Evolutionary conservation across 2,113 vertebrate species (phyloP), one percentile per base, ranked within the genome.

Genomic region (Leptobrachium leishanense): DNA sequence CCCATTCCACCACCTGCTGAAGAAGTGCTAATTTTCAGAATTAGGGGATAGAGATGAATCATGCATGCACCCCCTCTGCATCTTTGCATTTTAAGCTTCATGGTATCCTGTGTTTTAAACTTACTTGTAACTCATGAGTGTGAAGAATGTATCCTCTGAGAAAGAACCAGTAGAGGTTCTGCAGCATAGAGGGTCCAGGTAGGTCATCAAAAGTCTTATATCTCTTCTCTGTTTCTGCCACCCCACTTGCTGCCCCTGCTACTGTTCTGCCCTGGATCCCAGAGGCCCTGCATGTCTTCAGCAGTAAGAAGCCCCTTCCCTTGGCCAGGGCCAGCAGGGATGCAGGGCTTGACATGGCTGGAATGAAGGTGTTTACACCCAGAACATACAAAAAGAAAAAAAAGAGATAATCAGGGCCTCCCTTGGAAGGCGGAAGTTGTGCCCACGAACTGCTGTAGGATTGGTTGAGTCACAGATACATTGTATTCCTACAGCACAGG

Each of bases 61-160:
- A 31, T 31, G 20, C 20, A 31, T 50, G 46, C 46, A 50, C 46
- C 46, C 46, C 46, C 46, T 5, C 46, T 50, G 4, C 46, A 31
- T 31, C 20, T 31, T 31, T 31, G 20, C 0, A 31, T 31, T 31
- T 31, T 31, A 31, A 31, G 20, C 20, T 31, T 31, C 20, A 31
- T 31, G 20, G 20, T 31, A 31, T 31, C 20, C 4, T 4, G 46
- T 50, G 46, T 50, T 50, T 50, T 50, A 50, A 50, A 50, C 66
- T 82, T 82, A 92, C 93, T 90, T 93, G 91, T 85, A 93, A 76
- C 1, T 86, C 50, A 75, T 94, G 93, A 7, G 75, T 77, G 72
- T 86, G 92, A 15, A 91, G 87, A 1, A 87, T 78, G 0, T 90
- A 93, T 7, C 92, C 91, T 76, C 89, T 88, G 0, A 86, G 41